Conservation (phyloP, 2,113 vertebrate species). For the Capreolus pygargus region DNA sequence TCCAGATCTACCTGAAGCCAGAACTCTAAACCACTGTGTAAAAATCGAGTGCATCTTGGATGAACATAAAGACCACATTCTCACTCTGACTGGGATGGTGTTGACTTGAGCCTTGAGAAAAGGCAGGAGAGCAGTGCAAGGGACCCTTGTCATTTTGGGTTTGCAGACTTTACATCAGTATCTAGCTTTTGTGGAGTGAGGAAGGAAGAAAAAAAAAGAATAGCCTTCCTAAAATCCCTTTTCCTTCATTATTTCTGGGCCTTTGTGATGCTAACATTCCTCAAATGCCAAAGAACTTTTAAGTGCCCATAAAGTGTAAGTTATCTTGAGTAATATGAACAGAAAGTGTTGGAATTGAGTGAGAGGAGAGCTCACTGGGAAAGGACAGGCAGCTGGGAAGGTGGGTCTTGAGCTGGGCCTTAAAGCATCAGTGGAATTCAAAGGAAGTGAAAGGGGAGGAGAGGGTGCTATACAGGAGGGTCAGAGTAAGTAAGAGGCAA, state of each 20-base stretch:
- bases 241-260: background rate
- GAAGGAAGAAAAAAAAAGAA: background rate
- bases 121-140: background rate
- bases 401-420: background rate
- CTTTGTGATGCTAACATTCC: background rate
- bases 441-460: background rate
- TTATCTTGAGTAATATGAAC: background rate
- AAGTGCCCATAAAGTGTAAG: background rate
- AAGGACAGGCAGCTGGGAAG: background rate
- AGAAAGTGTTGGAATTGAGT: background rate
- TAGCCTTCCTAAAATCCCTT: background rate
- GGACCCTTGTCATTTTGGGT: background rate
- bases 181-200: background rate
- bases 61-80: background rate
- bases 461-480: background rate
- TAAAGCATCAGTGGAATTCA: background rate
- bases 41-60: background rate
- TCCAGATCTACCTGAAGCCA: background rate
- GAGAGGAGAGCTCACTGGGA: background rate
- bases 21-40: background rate
- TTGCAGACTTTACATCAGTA: background rate
- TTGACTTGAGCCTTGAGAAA: background rate
- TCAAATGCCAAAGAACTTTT: background rate
- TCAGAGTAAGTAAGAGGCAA: background rate
- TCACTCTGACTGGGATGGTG: background rate